These are phyloP conservation scores for Popillia japonica DNA, from an alignment of 1,140 invertebrate genomes.

Conservation along the genomic window DNA sequence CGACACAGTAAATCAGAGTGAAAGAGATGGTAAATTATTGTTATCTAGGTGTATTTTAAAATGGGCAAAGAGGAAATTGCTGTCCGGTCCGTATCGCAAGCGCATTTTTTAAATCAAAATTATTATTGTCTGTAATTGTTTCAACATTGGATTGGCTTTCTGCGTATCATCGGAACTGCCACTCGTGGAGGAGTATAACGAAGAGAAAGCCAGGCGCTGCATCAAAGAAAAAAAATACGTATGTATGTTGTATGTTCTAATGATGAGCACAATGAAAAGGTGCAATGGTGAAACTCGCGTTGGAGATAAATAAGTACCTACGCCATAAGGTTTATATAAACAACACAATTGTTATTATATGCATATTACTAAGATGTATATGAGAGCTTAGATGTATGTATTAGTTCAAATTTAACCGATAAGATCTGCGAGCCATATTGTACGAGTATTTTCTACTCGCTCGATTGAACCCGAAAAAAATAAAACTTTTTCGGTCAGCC, in stretches of 20 bases:
- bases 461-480: too few relatives aligned
- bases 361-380: too few relatives aligned
- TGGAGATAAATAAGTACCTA: not conserved
- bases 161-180: not conserved
- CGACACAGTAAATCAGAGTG: not conserved
- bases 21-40: conserved; percentile 16
- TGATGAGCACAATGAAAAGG: conserved; percentile 1
- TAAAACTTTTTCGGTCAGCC: not conserved
- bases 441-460: too few relatives aligned
- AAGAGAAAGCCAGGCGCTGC: conserved; percentile 12
- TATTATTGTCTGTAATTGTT: conserved; percentile 31
- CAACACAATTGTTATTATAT: not conserved
- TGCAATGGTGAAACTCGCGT: not conserved
- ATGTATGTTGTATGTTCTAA: not conserved
- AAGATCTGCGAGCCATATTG: too few relatives aligned
- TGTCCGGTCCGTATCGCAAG: conserved; percentile 18
- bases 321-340: not conserved
- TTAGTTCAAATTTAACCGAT: too few relatives aligned
- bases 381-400: too few relatives aligned
- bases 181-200: not conserved
- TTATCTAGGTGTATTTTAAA: conserved; percentile 9
- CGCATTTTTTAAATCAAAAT: not conserved
- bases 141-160: conserved; percentile 12
- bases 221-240: not conserved
- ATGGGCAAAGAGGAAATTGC: conserved; percentile 20